Evolutionary conservation across 1,140 invertebrate genomes (phyloP).

Genomic region (Brachionus manjavacas): DNA sequence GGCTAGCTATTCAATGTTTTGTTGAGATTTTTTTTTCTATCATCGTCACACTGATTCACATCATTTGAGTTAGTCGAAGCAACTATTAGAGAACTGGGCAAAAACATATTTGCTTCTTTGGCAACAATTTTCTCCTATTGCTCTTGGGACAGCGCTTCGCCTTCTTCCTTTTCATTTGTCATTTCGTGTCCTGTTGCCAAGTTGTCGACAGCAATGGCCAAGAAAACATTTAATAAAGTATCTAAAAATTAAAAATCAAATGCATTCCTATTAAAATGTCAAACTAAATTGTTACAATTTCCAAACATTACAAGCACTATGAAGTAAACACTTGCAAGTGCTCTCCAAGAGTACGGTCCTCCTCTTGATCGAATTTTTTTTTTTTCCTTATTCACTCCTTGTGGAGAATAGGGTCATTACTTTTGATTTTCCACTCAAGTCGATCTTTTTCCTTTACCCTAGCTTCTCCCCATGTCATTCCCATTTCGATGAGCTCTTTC

Average conservation of each 20-base stretch:
- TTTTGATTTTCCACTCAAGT: no score
- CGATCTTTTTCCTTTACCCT: no score
- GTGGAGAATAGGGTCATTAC: no score
- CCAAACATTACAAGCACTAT: slow-evolving; percentile 98
- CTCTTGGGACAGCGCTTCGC: slow-evolving; percentile 87
- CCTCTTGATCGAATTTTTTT: slow-evolving; percentile 96
- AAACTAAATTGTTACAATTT: slow-evolving; percentile 68
- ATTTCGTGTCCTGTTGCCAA: slow-evolving; percentile 99
- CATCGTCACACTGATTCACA: neutral
- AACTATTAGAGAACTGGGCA: slow-evolving; percentile 14
- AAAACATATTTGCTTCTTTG: slow-evolving; percentile 41
- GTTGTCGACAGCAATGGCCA: slow-evolving; percentile 99
- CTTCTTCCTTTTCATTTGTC: slow-evolving; percentile 97
- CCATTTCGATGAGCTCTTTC: no score
- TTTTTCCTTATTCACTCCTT: slow-evolving; percentile 99
- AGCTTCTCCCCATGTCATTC: no score
- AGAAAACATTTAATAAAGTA: slow-evolving; percentile 98
- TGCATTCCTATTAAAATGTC: neutral
- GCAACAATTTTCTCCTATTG: slow-evolving; percentile 50
- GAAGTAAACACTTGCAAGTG: slow-evolving; percentile 98
- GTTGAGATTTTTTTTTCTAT: neutral
- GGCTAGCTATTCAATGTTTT: neutral
- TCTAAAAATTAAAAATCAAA: slow-evolving; percentile 58
- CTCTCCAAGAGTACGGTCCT: slow-evolving; percentile 74
- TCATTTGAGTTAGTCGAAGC: neutral